These are phyloP conservation scores for Drosophila pandora DNA, from an alignment of 1,140 invertebrate genomes.

Conservation along the genomic window DNA sequence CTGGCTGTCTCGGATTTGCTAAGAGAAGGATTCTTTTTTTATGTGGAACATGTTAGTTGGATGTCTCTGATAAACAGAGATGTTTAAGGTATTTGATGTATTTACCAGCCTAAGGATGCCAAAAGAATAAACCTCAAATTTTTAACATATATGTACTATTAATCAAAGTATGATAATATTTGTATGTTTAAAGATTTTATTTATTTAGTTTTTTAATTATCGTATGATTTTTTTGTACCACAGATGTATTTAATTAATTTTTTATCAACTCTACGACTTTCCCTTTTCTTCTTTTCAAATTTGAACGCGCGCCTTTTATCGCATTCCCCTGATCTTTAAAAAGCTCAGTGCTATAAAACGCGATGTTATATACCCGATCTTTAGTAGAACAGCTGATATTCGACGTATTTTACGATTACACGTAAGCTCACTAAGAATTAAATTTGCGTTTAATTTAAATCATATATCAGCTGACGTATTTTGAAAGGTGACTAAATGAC, in stretches of 20 bases:
- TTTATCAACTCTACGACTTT: too few species aligned
- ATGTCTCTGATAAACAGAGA: slow-evolving; percentile 49
- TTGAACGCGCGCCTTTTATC: neutral
- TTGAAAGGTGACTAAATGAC: neutral
- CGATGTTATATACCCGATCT: neutral
- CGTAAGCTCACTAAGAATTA: neutral
- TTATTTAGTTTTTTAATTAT: too few species aligned
- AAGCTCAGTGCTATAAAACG: neutral
- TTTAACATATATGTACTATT: neutral
- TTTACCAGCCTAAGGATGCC: slow-evolving; percentile 6
- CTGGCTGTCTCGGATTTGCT: slow-evolving; percentile 43
- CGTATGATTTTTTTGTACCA: too few species aligned
- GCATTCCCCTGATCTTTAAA: neutral
- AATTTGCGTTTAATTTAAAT: neutral
- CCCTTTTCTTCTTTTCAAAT: neutral
- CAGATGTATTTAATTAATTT: too few species aligned
- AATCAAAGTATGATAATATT: too few species aligned
- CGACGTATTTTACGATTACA: too few species aligned
- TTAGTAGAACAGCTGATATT: neutral
- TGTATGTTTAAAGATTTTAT: too few species aligned
- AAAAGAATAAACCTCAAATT: neutral
- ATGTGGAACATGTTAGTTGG: slow-evolving; percentile 55
- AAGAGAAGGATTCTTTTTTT: slow-evolving; percentile 36
- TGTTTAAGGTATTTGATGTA: slow-evolving; percentile 28
- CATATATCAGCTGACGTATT: neutral